These are phyloP conservation scores for Drosophila gunungcola DNA, from an alignment of 1,140 invertebrate species.

Conservation along the genomic window DNA sequence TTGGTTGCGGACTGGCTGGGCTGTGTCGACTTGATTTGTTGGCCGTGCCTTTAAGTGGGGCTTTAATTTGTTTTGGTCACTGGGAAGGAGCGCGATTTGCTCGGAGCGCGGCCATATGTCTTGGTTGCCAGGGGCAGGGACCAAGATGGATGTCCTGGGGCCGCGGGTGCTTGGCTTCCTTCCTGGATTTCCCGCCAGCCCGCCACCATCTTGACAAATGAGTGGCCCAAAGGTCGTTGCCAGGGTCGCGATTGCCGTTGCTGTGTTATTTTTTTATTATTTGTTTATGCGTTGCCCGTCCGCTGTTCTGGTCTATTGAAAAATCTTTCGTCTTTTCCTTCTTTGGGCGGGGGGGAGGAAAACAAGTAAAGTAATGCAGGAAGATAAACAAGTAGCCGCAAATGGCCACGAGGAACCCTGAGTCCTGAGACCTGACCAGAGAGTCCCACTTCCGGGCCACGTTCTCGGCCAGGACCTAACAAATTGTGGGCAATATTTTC, in stretches of 20 bases:
- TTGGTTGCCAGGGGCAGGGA: constrained; percentile 26
- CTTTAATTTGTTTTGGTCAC: constrained; percentile 74
- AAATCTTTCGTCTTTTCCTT: constrained; percentile 36
- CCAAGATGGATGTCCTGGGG: constrained; percentile 31
- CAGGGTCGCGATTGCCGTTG: constrained; percentile 64
- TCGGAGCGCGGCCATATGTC: constrained; percentile 57
- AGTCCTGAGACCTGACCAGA: constrained; percentile 1
- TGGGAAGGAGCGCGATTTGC: constrained; percentile 37
- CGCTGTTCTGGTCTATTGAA: constrained; percentile 72
- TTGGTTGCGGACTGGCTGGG: constrained; percentile 11
- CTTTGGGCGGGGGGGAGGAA: background rate
- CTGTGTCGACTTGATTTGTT: constrained; percentile 61
- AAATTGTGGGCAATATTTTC: constrained; percentile 82
- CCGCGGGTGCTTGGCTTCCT: constrained; percentile 47
- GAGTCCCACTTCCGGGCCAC: constrained; percentile 4
- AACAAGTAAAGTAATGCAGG: constrained; percentile 37
- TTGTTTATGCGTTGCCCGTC: constrained; percentile 72
- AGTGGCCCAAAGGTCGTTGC: constrained; percentile 72
- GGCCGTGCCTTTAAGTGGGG: constrained; percentile 60
- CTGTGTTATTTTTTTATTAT: constrained; percentile 61
- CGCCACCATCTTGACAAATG: constrained; percentile 68
- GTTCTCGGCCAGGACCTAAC: constrained; percentile 62
- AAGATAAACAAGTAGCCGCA: constrained; percentile 79
- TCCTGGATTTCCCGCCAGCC: constrained; percentile 22
- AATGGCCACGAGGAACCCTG: constrained; percentile 39